Percentiles rank a stretch among this genome's conserved stretches.
phyloP scores from a whole-genome alignment of 2,113 vertebrate species.

The Dipodomys spectabilis region DNA sequence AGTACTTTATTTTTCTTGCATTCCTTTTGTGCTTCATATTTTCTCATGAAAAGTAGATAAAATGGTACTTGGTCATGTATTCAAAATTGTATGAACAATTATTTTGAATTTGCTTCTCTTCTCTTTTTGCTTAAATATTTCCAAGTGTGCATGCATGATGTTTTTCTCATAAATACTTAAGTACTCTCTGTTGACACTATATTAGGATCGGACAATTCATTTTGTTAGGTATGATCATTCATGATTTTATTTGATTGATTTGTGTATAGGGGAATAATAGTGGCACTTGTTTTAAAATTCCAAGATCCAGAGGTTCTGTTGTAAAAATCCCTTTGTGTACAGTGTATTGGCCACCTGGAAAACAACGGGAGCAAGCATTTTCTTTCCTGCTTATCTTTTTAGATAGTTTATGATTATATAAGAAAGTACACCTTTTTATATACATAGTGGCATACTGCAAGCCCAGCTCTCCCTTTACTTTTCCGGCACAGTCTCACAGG shows the following conservation, averaged over 20 bases:
- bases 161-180: neutral
- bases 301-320: neutral
- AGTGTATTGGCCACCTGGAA: neutral
- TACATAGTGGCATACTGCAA: neutral
- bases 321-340: neutral
- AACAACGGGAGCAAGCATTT: neutral
- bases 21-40: neutral
- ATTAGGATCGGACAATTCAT: neutral
- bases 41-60: neutral
- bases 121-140: constrained; percentile 21
- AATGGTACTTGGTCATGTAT: neutral
- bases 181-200: neutral
- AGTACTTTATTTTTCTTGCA: neutral
- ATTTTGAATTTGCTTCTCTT: neutral
- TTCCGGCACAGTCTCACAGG: neutral
- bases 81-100: neutral
- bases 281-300: neutral
- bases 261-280: neutral
- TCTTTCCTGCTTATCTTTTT: neutral
- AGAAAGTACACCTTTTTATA: neutral
- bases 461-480: neutral
- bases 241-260: neutral
- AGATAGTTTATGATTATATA: neutral
- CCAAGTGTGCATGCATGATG: neutral
- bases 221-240: neutral